These are phyloP conservation scores for Triplophysa yarkandensis DNA, from an alignment of 2,797 vertebrate genomes.

Conservation along the genomic window DNA sequence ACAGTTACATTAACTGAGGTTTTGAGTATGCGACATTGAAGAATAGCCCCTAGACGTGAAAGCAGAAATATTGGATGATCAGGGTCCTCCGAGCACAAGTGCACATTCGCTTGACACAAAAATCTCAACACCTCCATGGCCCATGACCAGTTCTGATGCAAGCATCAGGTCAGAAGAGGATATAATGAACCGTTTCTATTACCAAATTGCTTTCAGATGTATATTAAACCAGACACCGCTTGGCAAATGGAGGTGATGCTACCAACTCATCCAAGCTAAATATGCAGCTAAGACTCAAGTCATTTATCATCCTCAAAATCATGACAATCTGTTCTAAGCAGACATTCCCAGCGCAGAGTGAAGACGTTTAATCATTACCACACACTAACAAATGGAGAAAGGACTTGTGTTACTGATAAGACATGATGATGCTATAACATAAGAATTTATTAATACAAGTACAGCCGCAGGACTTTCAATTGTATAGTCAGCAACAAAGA, in stretches of 20 bases:
- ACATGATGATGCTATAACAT: slow-evolving; percentile 16
- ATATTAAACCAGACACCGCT: slow-evolving; percentile 22
- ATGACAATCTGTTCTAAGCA: slow-evolving; percentile 41
- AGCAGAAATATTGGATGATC: background rate
- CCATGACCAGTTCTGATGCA: slow-evolving; percentile 21
- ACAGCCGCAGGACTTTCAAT: slow-evolving; percentile 8
- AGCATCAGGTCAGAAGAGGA: slow-evolving; percentile 24
- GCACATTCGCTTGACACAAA: slow-evolving; percentile 15
- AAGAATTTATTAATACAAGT: slow-evolving; percentile 32
- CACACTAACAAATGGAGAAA: slow-evolving; percentile 15
- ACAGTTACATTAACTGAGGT: background rate
- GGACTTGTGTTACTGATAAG: slow-evolving; percentile 6
- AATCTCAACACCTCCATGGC: slow-evolving; percentile 23
- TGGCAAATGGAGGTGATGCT: slow-evolving; percentile 29
- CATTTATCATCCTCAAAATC: slow-evolving; percentile 54
- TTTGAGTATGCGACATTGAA: background rate
- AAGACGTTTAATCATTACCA: slow-evolving; percentile 43
- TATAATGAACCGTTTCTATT: slow-evolving; percentile 27
- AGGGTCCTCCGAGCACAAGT: slow-evolving; percentile 21
- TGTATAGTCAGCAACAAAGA: slow-evolving; percentile 20
- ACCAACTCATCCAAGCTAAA: slow-evolving; percentile 47
- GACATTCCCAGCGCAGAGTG: slow-evolving; percentile 19
- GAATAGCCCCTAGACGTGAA: background rate
- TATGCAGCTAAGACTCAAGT: slow-evolving; percentile 47
- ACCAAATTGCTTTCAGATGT: slow-evolving; percentile 54